Base-by-base conservation (phyloP, 2,113 vertebrate species). In the Phycodurus eques region DNA sequence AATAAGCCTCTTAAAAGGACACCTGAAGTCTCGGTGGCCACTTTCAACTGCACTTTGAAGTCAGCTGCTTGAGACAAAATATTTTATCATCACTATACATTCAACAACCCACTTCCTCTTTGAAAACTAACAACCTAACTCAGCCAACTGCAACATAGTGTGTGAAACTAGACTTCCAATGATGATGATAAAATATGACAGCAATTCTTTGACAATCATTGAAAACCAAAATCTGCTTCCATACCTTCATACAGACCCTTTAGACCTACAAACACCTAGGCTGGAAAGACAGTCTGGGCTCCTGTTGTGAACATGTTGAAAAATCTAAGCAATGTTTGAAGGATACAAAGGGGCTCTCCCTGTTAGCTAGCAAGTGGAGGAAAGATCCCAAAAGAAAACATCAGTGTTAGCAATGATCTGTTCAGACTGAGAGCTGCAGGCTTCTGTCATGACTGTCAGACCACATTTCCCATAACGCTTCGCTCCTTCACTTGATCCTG, bases 401-500 rank as follows among this genome's bases (percentile, higher is more conserved):
- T 78, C 72, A 57, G 71, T 47, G 65, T 78, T 75, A 79, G 67
- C 67, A 81, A 71, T 75, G 81, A 86, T 74, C 67, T 67, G 68
- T 70, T 83, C 68, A 78, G 76, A 86, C 73, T 66, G 63, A 59
- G 85, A 73, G 85, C 80, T 85, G 83, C 71, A 80, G 81, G 73
- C 68, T 69, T 51, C 19, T 73, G 83, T 73, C 78, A 72, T 67
- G 70, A 74, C 77, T 84, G 84, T 84, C 85, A 88, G 71, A 81
- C 83, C 84, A 80, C 82, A 85, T 86, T 83, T 90, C 86, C 84
- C 67, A 79, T 72, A 85, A 86, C 76, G 46, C 80, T 73, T 49
- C 68, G 83, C 80, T 85, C 15, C 68, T 78, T 59, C 68, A 71
- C 63, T 77, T 77, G 74, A 82, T 70, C 68, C 72, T 75, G 53